Evolutionary conservation across 2,797 vertebrate genomes (phyloP), one percentile per base, ranked within the genome.

Genomic region (Sebastes aleutianus): DNA sequence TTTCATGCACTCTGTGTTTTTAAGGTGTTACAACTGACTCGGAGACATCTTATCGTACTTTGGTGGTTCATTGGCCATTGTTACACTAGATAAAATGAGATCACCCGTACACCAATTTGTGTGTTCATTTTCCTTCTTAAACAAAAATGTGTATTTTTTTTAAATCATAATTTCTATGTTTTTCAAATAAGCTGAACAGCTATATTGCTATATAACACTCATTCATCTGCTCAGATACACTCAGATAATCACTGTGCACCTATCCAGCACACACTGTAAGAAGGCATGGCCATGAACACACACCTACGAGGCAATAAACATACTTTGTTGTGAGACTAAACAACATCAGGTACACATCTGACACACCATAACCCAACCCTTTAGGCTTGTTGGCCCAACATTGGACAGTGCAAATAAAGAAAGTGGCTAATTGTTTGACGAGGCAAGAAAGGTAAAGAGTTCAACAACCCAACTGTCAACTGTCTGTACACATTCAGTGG

Each of bases 401-500:
- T 6, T 70, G 14, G 13, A 69, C 47, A 36, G 58, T 29, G 47
- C 36, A 82, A 83, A 71, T 58, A 78, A 56, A 56, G 43, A 34
- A 31, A 66, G 36, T n/a, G 29, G 27, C 39, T 80, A 76, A 85
- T 54, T 76, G 56, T 47, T 72, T 84, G 29, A 69, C 11, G 59
- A 50, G 13, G 47, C 12, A 43, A 62, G 53, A 70, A 32, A 80
- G 26, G 58, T 26, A 77, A 62, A 67, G 22, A 47, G 66, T 43
- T 63, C 36, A 70, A 71, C 34, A 76, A 43, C 29, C 78, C 14
- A 67, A 53, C 8, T 10, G 62, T 74, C 27, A 78, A 65, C 57
- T 70, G 74, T 61, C 36, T 75, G 68, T 53, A 76, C 80, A 82
- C 47, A 78, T 72, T 78, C 72, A 68, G 58, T 29, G 56, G 65